A percentile compares a stretch with the other conserved stretches of the same genome.
Evolutionary conservation across 2,113 vertebrate species (phyloP).

Genomic region (Erinaceus europaeus): DNA sequence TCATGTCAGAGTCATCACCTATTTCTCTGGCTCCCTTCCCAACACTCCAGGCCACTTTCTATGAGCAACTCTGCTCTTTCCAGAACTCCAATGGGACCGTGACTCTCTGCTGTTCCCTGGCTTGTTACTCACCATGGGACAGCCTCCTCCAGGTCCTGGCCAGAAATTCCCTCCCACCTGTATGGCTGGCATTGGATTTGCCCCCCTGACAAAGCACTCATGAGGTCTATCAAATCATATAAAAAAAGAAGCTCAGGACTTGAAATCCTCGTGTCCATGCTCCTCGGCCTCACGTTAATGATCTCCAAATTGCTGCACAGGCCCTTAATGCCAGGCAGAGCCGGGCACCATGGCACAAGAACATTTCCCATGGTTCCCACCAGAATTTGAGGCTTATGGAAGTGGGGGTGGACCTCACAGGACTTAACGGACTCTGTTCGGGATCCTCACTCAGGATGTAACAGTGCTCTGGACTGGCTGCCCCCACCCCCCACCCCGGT

Average conservation of each 20-base stretch:
- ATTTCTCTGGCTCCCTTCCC: background rate
- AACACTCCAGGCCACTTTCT: background rate
- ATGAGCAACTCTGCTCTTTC: background rate
- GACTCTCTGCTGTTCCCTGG: too few relatives aligned
- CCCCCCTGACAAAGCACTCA: background rate
- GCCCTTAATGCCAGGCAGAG: background rate
- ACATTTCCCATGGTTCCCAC: background rate
- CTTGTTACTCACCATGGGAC: background rate
- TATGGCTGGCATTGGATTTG: background rate
- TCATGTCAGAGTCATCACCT: too few relatives aligned
- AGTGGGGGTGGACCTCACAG: background rate
- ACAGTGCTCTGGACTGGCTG: accelerated
- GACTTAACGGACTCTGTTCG: background rate
- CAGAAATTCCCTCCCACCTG: too few relatives aligned
- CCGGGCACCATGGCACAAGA: background rate
- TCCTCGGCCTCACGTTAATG: background rate
- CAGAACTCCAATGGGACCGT: background rate
- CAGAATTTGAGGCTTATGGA: background rate
- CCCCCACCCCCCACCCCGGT: accelerated
- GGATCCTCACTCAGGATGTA: background rate
- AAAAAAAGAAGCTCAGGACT: background rate
- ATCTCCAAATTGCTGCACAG: background rate
- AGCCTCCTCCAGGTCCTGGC: accelerated
- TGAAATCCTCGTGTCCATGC: background rate
- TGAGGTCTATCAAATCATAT: background rate